Percentiles rank a stretch among this genome's conserved stretches.
phyloP scores from a whole-genome alignment of 1,140 invertebrate genomes.

The Melitaea cinxia region DNA sequence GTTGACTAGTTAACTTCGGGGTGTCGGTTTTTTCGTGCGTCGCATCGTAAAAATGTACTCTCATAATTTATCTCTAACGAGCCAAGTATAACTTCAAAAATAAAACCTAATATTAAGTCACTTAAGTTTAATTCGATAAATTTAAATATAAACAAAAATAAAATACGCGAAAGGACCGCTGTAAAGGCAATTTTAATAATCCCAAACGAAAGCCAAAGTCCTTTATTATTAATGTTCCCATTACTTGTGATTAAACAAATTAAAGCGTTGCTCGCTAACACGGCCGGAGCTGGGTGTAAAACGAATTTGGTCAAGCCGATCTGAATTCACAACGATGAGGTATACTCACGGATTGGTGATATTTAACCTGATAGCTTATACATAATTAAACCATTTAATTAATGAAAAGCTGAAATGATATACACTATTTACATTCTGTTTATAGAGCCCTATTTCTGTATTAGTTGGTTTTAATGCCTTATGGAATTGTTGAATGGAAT shows the following conservation, averaged over 20 bases:
- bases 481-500: neutral
- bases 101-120: too few species aligned
- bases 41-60: too few species aligned
- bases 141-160: neutral
- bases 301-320: neutral
- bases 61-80: too few species aligned
- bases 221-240: neutral
- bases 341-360: slow-evolving; percentile 14
- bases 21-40: too few species aligned
- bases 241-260: slow-evolving; percentile 4
- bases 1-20: too few species aligned
- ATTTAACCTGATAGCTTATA: slow-evolving; percentile 24
- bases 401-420: slow-evolving; percentile 1
- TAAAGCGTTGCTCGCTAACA: neutral
- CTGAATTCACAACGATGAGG: slow-evolving; percentile 14
- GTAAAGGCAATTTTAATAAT: neutral
- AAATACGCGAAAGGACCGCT: too few species aligned
- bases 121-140: too few species aligned
- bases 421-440: neutral
- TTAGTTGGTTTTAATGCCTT: neutral
- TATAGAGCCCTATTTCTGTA: neutral
- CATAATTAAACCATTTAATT: slow-evolving; percentile 28
- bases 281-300: neutral
- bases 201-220: neutral
- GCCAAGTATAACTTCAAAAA: too few species aligned